A percentile compares a stretch with the other conserved stretches of the same genome.
Evolutionary conservation across 2,113 vertebrate genomes (phyloP).

Genomic region (Brachyistius frenatus): DNA sequence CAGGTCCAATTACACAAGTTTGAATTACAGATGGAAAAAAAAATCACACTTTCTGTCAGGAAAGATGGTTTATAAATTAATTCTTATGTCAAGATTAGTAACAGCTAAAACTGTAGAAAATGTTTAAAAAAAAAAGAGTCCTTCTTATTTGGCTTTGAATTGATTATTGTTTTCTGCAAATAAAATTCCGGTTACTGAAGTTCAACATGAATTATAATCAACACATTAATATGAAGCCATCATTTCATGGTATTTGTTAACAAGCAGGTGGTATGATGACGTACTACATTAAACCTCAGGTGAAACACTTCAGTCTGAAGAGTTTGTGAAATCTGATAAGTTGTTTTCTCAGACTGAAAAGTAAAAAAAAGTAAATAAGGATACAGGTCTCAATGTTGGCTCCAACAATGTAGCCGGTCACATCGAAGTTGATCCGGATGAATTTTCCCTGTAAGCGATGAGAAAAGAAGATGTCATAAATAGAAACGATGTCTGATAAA

Average conservation of each 20-base stretch:
- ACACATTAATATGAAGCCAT: too few species aligned
- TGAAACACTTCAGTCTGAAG: background rate
- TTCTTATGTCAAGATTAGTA: too few species aligned
- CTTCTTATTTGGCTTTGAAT: too few species aligned
- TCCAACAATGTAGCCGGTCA: conserved; percentile 96
- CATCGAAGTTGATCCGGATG: conserved; percentile 97
- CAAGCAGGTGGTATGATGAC: too few species aligned
- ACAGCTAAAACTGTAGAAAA: too few species aligned
- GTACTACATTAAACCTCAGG: background rate
- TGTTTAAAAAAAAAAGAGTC: too few species aligned
- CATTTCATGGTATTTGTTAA: too few species aligned
- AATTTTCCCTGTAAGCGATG: conserved; percentile 92
- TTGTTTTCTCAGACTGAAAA: background rate
- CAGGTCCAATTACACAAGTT: background rate
- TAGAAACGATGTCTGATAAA: too few species aligned
- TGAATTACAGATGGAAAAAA: background rate
- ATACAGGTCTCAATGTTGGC: conserved; percentile 99
- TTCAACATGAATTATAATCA: too few species aligned
- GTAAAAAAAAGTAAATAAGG: conserved; percentile 74
- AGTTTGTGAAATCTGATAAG: background rate
- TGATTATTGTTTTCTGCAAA: too few species aligned
- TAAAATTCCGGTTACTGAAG: too few species aligned
- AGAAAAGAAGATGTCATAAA: background rate
- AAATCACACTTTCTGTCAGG: background rate
- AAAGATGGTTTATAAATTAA: background rate